Evolutionary conservation across 2,797 vertebrate species (phyloP).

Genomic region (Eleutherodactylus coqui): DNA sequence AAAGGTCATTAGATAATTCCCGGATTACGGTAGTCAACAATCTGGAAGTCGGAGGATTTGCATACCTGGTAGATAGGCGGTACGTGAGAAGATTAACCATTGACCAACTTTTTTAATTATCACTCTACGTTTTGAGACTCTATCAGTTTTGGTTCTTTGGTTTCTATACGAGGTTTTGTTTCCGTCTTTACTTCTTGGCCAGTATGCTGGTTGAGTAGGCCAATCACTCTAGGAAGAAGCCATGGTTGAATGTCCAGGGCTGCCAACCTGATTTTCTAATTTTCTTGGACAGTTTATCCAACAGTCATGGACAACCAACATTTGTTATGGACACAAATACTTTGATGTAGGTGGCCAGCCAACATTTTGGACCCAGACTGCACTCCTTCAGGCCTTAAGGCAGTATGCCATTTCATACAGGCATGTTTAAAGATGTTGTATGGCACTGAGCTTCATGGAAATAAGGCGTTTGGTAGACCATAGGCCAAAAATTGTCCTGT

Average conservation of each 20-base stretch:
- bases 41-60: not conserved
- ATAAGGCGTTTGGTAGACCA: no score
- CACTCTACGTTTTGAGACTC: not conserved
- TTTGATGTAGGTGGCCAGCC: no score
- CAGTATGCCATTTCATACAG: no score
- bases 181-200: not conserved
- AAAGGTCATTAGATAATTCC: slow-evolving; percentile 20
- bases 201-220: not conserved
- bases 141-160: not conserved
- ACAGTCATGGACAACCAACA: no score
- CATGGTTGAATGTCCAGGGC: no score
- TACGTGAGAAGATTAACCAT: not conserved
- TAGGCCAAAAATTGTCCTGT: no score
- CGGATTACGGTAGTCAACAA: not conserved
- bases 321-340: no score
- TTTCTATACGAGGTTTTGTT: not conserved
- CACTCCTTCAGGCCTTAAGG: no score
- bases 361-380: no score
- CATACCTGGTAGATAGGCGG: not conserved
- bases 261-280: no score
- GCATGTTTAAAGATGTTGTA: not conserved
- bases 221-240: not conserved
- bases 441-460: no score
- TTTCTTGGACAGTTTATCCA: no score
- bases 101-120: not conserved